These are phyloP conservation scores for Trilocha varians DNA, from an alignment of 2,888 invertebrate genomes.

Conservation along the genomic window DNA sequence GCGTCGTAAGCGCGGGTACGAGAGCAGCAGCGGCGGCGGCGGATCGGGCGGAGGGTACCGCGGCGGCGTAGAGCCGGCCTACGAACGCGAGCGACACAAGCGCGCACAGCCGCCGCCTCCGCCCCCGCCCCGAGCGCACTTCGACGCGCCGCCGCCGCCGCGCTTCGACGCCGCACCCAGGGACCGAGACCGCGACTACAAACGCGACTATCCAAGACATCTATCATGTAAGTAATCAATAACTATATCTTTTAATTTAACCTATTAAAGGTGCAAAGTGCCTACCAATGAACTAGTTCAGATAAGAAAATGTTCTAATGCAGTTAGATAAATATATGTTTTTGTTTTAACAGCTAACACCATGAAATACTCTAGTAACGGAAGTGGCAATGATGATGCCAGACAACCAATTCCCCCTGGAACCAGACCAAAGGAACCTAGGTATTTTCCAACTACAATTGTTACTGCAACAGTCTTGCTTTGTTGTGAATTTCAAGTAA, in stretches of 20 bases:
- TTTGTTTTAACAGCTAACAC: slow-evolving; percentile 53
- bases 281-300: too few relatives aligned
- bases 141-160: slow-evolving; percentile 73
- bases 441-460: too few relatives aligned
- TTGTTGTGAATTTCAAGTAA: too few relatives aligned
- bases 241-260: not conserved
- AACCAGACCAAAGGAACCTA: slow-evolving; percentile 59
- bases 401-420: slow-evolving; percentile 63
- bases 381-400: slow-evolving; percentile 49
- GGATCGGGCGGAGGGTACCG: not conserved
- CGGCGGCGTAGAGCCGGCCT: slow-evolving; percentile 42
- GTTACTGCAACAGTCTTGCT: too few relatives aligned
- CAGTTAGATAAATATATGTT: too few relatives aligned
- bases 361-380: slow-evolving; percentile 62
- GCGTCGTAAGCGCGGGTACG: slow-evolving; percentile 73
- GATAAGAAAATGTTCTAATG: too few relatives aligned
- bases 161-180: slow-evolving; percentile 68
- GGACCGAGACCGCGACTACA: slow-evolving; percentile 64
- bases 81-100: slow-evolving; percentile 62
- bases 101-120: slow-evolving; percentile 47
- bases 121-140: slow-evolving; percentile 55
- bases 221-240: slow-evolving; percentile 41
- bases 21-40: slow-evolving; percentile 27
- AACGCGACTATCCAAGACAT: slow-evolving; percentile 59
- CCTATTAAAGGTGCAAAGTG: too few relatives aligned